These are phyloP conservation scores for Uropetala carovei DNA, from an alignment of 2,888 invertebrate genomes.

Conservation along the genomic window DNA sequence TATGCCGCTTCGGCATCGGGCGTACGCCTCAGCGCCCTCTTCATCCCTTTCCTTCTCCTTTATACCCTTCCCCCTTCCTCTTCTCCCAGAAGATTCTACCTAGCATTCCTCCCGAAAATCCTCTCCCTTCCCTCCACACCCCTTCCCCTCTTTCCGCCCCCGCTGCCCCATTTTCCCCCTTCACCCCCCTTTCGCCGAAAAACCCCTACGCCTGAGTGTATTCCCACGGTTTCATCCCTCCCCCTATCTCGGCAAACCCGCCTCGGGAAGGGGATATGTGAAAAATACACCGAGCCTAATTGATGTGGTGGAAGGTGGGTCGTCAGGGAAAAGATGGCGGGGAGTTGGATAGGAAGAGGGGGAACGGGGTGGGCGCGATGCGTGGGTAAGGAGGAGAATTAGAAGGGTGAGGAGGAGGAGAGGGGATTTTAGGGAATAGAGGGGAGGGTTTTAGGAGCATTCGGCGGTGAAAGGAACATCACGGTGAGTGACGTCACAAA, in stretches of 20 bases:
- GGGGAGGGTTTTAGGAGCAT: neutral
- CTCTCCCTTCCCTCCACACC: neutral
- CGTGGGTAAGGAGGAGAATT: neutral
- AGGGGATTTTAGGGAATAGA: neutral
- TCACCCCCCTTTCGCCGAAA: neutral
- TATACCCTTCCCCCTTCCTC: neutral
- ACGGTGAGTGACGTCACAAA: neutral
- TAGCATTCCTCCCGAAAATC: neutral
- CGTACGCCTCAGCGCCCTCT: neutral
- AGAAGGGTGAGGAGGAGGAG: neutral
- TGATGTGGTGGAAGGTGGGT: constrained; percentile 34
- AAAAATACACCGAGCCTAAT: constrained; percentile 27
- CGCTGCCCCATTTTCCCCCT: neutral
- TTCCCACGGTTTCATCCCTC: neutral
- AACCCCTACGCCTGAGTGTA: neutral
- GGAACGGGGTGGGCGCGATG: neutral
- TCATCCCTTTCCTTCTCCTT: neutral
- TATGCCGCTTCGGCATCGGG: constrained; percentile 23
- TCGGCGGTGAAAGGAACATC: too few species aligned
- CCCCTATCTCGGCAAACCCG: neutral
- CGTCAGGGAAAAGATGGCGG: neutral
- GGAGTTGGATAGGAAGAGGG: neutral
- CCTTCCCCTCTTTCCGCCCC: neutral
- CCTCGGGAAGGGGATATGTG: neutral
- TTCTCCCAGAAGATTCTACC: neutral